Percentiles rank a stretch among this genome's conserved stretches.
Conservation (phyloP, 2,113 vertebrate species). For the Mastomys coucha region DNA sequence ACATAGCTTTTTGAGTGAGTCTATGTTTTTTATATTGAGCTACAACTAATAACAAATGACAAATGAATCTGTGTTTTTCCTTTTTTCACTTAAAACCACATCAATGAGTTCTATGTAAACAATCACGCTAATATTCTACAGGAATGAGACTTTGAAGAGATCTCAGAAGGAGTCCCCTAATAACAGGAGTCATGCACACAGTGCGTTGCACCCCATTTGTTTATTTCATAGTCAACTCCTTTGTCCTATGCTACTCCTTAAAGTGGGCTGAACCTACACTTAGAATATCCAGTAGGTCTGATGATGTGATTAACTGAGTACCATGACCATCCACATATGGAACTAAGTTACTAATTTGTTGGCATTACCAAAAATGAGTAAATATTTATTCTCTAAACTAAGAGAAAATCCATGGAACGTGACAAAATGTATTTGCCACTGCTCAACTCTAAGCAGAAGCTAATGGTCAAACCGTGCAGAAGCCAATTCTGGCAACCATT, state of each 20-base stretch:
- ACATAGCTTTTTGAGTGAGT: conserved; percentile 23
- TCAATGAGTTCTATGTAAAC: conserved; percentile 48
- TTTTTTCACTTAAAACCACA: conserved; percentile 44
- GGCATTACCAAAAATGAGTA: conserved; percentile 37
- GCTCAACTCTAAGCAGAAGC: background rate
- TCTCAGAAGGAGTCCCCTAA: background rate
- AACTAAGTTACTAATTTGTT: background rate
- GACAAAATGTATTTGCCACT: background rate
- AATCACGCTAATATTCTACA: background rate
- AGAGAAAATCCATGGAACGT: conserved; percentile 30
- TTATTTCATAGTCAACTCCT: background rate
- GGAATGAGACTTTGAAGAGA: conserved; percentile 39
- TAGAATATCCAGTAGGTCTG: background rate
- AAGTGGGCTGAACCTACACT: background rate
- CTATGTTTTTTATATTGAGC: conserved; percentile 2
- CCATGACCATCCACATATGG: background rate
- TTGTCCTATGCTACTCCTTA: background rate
- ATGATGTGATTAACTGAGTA: background rate
- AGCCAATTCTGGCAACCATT: conserved; percentile 6
- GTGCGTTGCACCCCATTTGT: background rate
- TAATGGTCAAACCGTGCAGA: background rate
- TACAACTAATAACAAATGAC: conserved; percentile 40
- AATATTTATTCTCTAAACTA: conserved; percentile 52
- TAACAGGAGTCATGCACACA: conserved; percentile 8
- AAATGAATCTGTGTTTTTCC: conserved; percentile 55